Conservation (phyloP, 2,888 invertebrate species). For the Cheiracanthium punctorium region DNA sequence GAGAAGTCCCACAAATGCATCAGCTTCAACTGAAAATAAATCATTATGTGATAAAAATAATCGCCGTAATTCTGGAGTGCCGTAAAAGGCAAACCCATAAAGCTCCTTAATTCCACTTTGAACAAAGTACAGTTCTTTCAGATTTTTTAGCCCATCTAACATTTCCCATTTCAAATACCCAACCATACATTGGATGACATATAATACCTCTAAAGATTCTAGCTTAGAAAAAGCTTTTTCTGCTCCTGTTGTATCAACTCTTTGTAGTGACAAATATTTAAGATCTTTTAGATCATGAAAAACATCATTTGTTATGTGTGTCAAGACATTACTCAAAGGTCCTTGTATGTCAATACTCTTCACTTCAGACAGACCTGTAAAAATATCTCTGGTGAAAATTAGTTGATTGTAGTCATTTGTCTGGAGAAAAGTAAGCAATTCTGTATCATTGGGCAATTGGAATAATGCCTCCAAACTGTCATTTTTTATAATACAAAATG, state of each 20-base stretch:
- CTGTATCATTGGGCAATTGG: slow-evolving; percentile 56
- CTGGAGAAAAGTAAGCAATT: slow-evolving; percentile 79
- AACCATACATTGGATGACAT: slow-evolving; percentile 52
- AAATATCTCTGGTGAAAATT: slow-evolving; percentile 77
- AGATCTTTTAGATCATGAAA: slow-evolving; percentile 49
- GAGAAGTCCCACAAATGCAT: slow-evolving; percentile 82
- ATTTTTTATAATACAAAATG: slow-evolving; percentile 64
- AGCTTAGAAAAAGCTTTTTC: slow-evolving; percentile 60
- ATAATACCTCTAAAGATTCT: slow-evolving; percentile 53
- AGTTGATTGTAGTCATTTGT: slow-evolving; percentile 79
- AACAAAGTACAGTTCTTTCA: slow-evolving; percentile 76
- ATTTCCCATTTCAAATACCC: slow-evolving; percentile 79
- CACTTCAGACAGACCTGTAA: slow-evolving; percentile 78
- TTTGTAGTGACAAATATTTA: slow-evolving; percentile 58
- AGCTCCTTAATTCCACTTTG: slow-evolving; percentile 78
- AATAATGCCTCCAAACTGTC: slow-evolving; percentile 42
- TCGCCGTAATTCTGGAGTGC: slow-evolving; percentile 81
- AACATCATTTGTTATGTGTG: slow-evolving; percentile 40
- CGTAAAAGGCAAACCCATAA: slow-evolving; percentile 83
- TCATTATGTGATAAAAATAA: slow-evolving; percentile 82
- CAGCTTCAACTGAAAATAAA: slow-evolving; percentile 81
- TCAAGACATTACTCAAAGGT: slow-evolving; percentile 25
- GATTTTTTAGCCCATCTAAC: slow-evolving; percentile 80
- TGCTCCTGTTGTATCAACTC: slow-evolving; percentile 45
- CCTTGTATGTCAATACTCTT: slow-evolving; percentile 81